Base-by-base conservation (phyloP, 2,888 invertebrate genomes). In the Synanthedon tipuliformis region DNA sequence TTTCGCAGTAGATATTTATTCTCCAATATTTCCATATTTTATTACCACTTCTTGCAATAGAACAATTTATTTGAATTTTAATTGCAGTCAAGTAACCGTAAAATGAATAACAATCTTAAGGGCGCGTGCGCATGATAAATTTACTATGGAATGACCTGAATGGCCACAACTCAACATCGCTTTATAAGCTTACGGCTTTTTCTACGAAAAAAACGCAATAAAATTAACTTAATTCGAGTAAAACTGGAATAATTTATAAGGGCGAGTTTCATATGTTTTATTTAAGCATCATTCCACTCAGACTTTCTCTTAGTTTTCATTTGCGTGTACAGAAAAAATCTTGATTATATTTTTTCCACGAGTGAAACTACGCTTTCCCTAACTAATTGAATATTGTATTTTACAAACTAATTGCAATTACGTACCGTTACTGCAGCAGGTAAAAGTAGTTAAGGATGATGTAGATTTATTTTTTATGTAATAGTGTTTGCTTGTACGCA, bases 321-420 rank as follows among this genome's bases (percentile, higher is more conserved):
- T 78, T 74, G 85, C 83, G 85, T 84, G 85, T 81, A 34, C 34
- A 79, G 45, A 84, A 82, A 63, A 85, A 82, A 84, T 84, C 84
- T 84, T 81, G 83, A 84, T 18, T n/a, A 18, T 80, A 73, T 69
- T 68, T 79, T 79, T 75, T 77, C 75, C 62, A 64, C 70, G 71
- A 78, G 81, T 78, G 81, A 79, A 79, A 80, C 75, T 73, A 27
- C 71, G 83, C 83, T 85, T 84, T 85, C 84, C 78, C 79, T 77
- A 66, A 74, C 73, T 81, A 80, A 79, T 77, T 76, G 73, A 80
- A 78, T 80, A 80, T 79, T 78, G 66, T 68, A 74, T 77, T 71
- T 62, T 78, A 74, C 66, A 71, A 75, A 65, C 74, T 80, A 75
- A 80, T 78, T 77, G 75, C 74, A 79, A 78, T 77, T 75, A 78